phyloP scores from a whole-genome alignment of 2,797 vertebrate genomes.

The Pitangus sulphuratus region DNA sequence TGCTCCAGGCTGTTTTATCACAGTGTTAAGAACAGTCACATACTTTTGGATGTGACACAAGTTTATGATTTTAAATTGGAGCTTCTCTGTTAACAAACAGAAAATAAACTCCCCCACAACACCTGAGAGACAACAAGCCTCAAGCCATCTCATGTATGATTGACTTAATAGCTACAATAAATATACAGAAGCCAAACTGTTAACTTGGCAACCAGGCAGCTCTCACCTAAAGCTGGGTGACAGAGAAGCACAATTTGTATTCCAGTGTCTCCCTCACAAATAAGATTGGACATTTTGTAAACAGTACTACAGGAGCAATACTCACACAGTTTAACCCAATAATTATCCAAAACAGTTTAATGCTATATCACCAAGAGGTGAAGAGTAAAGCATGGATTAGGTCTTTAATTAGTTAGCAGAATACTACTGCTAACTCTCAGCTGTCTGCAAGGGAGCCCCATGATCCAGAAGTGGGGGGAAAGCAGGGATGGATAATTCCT shows the following conservation, averaged over 20 bases:
- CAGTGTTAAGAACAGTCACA: background rate
- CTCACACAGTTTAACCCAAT: background rate
- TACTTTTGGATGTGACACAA: background rate
- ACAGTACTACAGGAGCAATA: background rate
- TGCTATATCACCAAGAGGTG: background rate
- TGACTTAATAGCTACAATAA: constrained; percentile 5
- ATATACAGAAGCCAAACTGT: background rate
- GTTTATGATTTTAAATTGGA: background rate
- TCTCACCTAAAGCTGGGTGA: background rate
- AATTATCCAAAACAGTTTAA: background rate
- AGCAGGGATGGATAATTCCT: background rate
- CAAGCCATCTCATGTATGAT: background rate
- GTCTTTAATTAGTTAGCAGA: background rate
- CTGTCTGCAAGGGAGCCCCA: background rate
- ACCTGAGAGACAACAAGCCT: background rate
- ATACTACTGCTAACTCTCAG: background rate
- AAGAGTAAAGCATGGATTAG: background rate
- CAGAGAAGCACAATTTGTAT: background rate
- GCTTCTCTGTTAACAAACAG: background rate
- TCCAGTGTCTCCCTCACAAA: background rate
- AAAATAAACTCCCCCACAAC: constrained; percentile 12
- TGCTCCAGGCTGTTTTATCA: background rate
- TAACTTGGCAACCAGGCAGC: background rate
- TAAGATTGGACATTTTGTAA: background rate
- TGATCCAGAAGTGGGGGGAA: background rate